Evolutionary conservation across 2,888 invertebrate genomes (phyloP).

Genomic region (Tenthredo amoena): DNA sequence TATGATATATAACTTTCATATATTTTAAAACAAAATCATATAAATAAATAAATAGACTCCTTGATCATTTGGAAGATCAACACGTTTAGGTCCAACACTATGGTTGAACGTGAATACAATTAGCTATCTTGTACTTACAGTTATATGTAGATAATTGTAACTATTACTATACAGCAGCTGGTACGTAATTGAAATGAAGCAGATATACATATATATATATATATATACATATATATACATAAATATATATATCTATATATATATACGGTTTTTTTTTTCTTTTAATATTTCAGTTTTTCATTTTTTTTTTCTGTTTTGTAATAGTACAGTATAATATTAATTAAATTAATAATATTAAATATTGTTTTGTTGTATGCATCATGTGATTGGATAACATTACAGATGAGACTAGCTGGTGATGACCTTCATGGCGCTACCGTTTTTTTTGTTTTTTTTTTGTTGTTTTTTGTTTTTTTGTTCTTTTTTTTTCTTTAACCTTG

Average conservation of each 20-base stretch:
- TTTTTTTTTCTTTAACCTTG: conserved; percentile 65
- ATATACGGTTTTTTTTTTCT: background rate
- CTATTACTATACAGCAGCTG: conserved; percentile 19
- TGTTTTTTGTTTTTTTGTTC: conserved; percentile 57
- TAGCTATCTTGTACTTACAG: conserved; percentile 14
- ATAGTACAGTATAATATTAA: conserved; percentile 76
- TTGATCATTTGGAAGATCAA: conserved; percentile 42
- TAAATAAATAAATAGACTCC: conserved; percentile 46
- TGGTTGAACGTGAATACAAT: conserved; percentile 12
- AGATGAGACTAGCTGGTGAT: conserved; percentile 76
- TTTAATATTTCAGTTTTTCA: conserved; percentile 40
- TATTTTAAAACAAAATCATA: conserved; percentile 45
- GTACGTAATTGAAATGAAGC: conserved; percentile 32
- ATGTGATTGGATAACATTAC: conserved; percentile 76
- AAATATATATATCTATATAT: background rate
- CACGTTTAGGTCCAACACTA: conserved; percentile 22
- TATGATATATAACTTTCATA: conserved; percentile 33
- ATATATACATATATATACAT: background rate
- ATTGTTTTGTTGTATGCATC: conserved; percentile 75
- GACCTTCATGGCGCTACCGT: conserved; percentile 73
- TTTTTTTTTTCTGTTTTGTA: conserved; percentile 75
- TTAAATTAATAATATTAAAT: conserved; percentile 77
- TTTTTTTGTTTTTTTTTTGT: conserved; percentile 61
- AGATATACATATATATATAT: conserved; percentile 5
- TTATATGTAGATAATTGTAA: conserved; percentile 4